These are phyloP conservation scores for Sinocyclocheilus anophthalmus DNA, from an alignment of 2,113 vertebrate species.

Conservation along the genomic window DNA sequence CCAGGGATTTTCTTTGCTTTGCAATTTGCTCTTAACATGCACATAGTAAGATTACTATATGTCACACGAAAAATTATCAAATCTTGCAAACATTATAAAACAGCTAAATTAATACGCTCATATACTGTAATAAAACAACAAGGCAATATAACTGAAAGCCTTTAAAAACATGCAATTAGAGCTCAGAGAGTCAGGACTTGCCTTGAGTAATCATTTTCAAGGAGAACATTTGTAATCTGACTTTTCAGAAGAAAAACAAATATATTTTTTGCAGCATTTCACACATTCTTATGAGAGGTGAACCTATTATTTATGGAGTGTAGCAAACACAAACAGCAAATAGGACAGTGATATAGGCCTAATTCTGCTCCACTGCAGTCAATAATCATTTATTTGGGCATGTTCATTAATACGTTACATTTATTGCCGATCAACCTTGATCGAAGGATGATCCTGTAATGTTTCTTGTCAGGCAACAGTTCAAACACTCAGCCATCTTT, in stretches of 20 bases:
- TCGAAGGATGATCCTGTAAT: neutral
- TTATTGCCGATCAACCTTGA: neutral
- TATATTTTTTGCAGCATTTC: neutral
- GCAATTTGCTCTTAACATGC: neutral
- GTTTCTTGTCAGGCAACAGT: neutral
- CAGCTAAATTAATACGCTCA: neutral
- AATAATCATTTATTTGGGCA: neutral
- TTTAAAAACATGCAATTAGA: neutral
- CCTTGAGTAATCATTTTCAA: neutral
- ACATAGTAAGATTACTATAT: neutral
- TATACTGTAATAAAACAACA: neutral
- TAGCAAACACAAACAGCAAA: neutral
- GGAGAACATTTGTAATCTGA: neutral
- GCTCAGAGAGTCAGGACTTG: neutral
- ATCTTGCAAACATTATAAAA: too few relatives aligned
- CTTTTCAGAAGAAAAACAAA: neutral
- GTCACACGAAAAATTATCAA: neutral
- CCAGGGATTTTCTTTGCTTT: neutral
- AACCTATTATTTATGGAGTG: neutral
- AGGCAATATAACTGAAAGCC: neutral
- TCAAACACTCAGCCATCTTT: conserved; percentile 2
- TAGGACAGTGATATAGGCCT: neutral
- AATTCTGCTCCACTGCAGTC: neutral
- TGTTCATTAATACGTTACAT: neutral
- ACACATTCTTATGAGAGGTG: neutral